Base-by-base conservation (phyloP, 1,140 invertebrate genomes). In the Drosophila sproati region DNA sequence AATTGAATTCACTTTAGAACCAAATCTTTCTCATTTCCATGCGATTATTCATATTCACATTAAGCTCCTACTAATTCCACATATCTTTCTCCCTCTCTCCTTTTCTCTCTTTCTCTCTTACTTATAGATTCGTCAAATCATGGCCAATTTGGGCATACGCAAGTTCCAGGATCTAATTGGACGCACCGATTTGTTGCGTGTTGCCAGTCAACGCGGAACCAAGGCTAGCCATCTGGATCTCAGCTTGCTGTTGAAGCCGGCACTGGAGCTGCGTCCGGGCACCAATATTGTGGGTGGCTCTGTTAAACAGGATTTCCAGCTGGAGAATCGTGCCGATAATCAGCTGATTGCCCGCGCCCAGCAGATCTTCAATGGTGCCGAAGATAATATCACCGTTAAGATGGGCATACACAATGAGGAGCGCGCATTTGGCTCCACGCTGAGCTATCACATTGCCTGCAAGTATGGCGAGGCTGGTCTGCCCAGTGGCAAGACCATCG, bases 141-240 rank as follows among this genome's bases (percentile, higher is more conserved):
- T 99, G 97, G 97, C 98, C 2, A 96, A 95, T 56, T 93, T 99
- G 63, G 99, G 99, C 20, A 95, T 99, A 35, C 93, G 96, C 3
- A 96, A 95, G 73, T 97, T 99, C 94, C 96, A 98, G 93, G 98
- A 99, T 82, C 93, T 99, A 12, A 96, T 99, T 78, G 99, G 99
- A 4, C 95, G 98, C 10, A 98, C 98, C 2, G 98, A 99, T 93
- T 93, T 98, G 2, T 93, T 99, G 2, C 96, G 95, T 92, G 94
- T 95, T 41, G 91, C 94, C 12, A 95, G 95, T 35, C 93, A 93
- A 51, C 82, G 81, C 20, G 92, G 93, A 1, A 94, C 96, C 83
- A 99, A 99, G 93, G 97, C 98, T 2, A 95, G 95, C 67, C 94
- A 96, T 52, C 93, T 99, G 52, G 97, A 99, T 92, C 95, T 99